phyloP scores from a whole-genome alignment of 2,888 invertebrate genomes.

The Nomada hirtipes region DNA sequence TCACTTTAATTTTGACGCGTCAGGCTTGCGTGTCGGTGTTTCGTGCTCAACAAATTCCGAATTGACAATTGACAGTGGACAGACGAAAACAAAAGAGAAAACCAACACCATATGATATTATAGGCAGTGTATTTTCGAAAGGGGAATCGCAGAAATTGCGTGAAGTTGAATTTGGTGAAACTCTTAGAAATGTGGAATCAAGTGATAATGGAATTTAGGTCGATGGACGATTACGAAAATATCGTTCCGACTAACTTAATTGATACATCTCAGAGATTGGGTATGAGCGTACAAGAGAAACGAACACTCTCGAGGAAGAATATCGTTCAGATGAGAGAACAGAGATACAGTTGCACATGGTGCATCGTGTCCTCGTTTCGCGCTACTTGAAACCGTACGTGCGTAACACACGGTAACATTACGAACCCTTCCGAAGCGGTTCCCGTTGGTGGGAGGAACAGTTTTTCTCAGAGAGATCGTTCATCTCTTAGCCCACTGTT shows the following conservation, averaged over 20 bases:
- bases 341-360: constrained; percentile 5
- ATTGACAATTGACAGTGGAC: constrained; percentile 12
- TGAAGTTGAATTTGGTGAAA: too few species aligned
- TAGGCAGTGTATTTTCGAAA: not conserved
- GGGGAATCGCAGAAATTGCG: not conserved
- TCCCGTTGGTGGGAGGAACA: too few species aligned
- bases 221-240: too few species aligned
- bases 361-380: constrained; percentile 38
- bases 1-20: constrained; percentile 48
- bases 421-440: constrained; percentile 25
- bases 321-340: not conserved
- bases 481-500: constrained; percentile 11
- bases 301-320: not conserved
- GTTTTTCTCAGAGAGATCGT: constrained; percentile 10
- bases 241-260: too few species aligned
- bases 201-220: too few species aligned
- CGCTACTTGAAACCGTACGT: constrained; percentile 25
- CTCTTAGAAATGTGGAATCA: too few species aligned
- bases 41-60: not conserved
- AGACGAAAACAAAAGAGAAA: not conserved
- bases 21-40: not conserved
- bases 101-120: not conserved
- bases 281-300: not conserved
- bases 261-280: too few species aligned
- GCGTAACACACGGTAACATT: constrained; percentile 29